Evolutionary conservation across 30 jellyfish, hydroid and myxozoan species (phyloP), one percentile per base, ranked within the genome.

Genomic region (Cassiopea xamachana): DNA sequence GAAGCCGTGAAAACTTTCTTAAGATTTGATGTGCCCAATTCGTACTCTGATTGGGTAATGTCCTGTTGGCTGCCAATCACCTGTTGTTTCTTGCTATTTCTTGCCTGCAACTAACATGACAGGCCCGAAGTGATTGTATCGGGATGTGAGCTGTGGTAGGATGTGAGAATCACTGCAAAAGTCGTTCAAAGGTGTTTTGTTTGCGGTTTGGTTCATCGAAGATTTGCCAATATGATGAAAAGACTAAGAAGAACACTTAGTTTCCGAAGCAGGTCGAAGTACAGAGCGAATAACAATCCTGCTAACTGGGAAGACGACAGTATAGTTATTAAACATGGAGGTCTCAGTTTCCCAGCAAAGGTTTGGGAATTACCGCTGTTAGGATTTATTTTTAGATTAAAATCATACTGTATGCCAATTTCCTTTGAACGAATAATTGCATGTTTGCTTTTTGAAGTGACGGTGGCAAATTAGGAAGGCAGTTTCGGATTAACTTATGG

Each of bases 241-340:
- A 83, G 93, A 48, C 64, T 94, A 78, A 94, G 98, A 73, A 87
- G 98, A 82, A 94, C 98, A 71, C 89, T 94, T n/a, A 94, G 98
- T 85, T 94, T 94, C 75, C 89, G 98, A 86, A 91, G 97, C 81
- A 96, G 98, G 80, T 89, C 91, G 62, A 94, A 94, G 50, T 77
- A 91, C 84, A 84, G 92, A 48, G 97, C 97, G 79, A 88, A 75
- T 60, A 83, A 87, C 67, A 89, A 93, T 68, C 97, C 97, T 45
- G 89, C 91, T 8, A 78, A 93, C 79, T 93, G 98, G 98, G 98
- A 93, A 75, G 89, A 89, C 70, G 98, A 93, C 87, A 83, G 94
- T 79, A 69, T 84, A 7, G 89, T 79, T 71, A 93, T 93, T 92
- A 93, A 93, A 89, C 98, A 93, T 75, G 98, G 98, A 16, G 98